Percentiles rank a stretch among this genome's conserved stretches.
Conservation (phyloP, 2,113 vertebrate genomes). For the Coracopsis vasa region DNA sequence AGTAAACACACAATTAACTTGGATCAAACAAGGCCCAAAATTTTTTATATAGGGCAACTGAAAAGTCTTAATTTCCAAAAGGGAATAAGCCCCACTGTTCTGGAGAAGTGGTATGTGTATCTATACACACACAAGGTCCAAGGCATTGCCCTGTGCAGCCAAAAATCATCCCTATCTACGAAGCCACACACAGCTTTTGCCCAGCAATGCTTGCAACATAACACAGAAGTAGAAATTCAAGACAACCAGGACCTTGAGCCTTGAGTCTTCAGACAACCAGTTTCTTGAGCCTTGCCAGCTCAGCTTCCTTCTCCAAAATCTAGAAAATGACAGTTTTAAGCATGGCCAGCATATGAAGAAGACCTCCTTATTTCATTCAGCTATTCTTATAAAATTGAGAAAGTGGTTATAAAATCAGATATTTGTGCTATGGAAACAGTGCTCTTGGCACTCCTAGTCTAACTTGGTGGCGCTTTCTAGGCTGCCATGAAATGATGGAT, state of each 20-base stretch:
- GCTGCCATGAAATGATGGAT: background rate
- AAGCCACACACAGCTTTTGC: background rate
- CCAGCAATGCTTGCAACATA: rapidly evolving
- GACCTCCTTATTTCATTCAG: background rate
- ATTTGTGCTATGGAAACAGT: background rate
- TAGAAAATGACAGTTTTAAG: background rate
- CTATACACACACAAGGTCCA: background rate
- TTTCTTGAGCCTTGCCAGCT: background rate
- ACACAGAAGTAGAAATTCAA: background rate
- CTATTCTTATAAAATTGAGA: background rate
- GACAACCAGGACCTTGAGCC: background rate
- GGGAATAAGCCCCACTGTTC: background rate
- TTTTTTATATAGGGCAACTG: background rate
- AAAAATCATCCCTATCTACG: background rate
- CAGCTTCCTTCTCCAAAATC: background rate
- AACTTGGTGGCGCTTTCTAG: background rate
- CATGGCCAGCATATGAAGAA: background rate
- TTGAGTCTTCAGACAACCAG: background rate
- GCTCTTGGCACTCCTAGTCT: background rate
- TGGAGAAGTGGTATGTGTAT: background rate
- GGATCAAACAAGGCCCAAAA: background rate
- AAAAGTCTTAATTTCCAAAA: background rate
- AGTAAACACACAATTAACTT: background rate
- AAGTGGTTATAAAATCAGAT: background rate
- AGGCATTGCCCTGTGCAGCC: background rate